These are phyloP conservation scores for Eciton burchellii DNA, from an alignment of 1,140 invertebrate genomes.

Conservation along the genomic window DNA sequence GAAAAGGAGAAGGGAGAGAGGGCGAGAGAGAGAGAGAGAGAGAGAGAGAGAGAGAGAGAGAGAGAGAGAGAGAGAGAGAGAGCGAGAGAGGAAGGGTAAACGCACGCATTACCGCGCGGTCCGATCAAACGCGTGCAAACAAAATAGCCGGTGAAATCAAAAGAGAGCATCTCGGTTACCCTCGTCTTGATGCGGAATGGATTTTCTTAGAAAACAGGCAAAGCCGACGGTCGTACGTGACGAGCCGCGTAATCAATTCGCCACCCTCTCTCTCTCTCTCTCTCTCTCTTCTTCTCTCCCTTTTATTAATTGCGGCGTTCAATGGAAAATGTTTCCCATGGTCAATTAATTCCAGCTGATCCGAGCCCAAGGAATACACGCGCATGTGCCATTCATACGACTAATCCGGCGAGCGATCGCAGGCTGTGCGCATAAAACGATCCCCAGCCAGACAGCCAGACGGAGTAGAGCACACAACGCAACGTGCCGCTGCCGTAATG, in stretches of 20 bases:
- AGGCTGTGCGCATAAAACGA: not conserved
- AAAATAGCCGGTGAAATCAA: conserved; percentile 38
- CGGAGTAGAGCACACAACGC: conserved; percentile 12
- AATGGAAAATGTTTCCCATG: conserved; percentile 1
- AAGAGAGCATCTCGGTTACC: conserved; percentile 39
- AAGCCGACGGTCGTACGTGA: conserved; percentile 27
- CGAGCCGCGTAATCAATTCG: conserved; percentile 12
- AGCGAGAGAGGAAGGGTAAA: not conserved
- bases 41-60: not conserved
- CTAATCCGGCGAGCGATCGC: not conserved
- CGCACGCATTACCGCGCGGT: conserved; percentile 38
- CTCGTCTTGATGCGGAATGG: conserved; percentile 16
- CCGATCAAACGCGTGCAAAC: conserved; percentile 48
- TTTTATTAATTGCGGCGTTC: conserved; percentile 26
- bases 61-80: not conserved
- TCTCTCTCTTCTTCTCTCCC: conserved; percentile 1
- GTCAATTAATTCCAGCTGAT: conserved; percentile 5
- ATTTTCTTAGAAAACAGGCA: conserved; percentile 50
- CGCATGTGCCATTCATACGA: not conserved
- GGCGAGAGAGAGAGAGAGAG: not conserved
- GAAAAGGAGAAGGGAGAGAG: not conserved
- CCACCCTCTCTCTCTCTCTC: not conserved
- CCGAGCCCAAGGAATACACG: not conserved
- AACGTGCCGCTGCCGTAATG: conserved; percentile 50
- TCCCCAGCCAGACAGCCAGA: not conserved